phyloP scores from a whole-genome alignment of 2,797 vertebrate species.

The Perodicticus potto region DNA sequence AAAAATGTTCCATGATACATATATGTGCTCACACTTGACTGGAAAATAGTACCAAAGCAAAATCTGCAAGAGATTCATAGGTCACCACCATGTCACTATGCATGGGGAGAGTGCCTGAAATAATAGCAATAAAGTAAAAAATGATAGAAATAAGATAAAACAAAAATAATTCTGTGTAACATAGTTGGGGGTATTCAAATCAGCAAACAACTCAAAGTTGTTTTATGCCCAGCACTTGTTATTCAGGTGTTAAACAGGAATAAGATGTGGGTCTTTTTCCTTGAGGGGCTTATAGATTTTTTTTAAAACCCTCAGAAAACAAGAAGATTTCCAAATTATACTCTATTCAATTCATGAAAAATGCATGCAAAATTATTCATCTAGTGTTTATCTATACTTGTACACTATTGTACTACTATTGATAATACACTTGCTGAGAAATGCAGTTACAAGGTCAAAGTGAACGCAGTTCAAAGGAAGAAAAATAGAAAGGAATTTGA shows the following conservation, averaged over 20 bases:
- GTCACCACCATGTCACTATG: not conserved
- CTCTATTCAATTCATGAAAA: conserved; percentile 26
- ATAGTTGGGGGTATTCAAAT: not conserved
- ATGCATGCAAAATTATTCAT: not conserved
- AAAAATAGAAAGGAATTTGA: conserved; percentile 3
- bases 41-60: not conserved
- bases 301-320: not conserved
- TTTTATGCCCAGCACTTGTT: not conserved
- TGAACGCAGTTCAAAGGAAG: not conserved
- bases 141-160: conserved; percentile 16
- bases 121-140: conserved; percentile 22
- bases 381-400: not conserved
- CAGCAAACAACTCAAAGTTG: not conserved
- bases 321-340: not conserved
- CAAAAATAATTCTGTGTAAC: not conserved
- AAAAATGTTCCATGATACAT: not conserved
- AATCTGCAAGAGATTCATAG: not conserved
- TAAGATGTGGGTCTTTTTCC: not conserved
- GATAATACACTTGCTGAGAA: not conserved
- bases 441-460: not conserved
- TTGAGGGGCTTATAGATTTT: not conserved
- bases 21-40: not conserved
- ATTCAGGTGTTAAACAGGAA: not conserved
- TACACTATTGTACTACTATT: not conserved
- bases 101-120: not conserved